Base-by-base conservation (phyloP, 2,888 invertebrate species). In the Gastracanthus pulcherrimus region DNA sequence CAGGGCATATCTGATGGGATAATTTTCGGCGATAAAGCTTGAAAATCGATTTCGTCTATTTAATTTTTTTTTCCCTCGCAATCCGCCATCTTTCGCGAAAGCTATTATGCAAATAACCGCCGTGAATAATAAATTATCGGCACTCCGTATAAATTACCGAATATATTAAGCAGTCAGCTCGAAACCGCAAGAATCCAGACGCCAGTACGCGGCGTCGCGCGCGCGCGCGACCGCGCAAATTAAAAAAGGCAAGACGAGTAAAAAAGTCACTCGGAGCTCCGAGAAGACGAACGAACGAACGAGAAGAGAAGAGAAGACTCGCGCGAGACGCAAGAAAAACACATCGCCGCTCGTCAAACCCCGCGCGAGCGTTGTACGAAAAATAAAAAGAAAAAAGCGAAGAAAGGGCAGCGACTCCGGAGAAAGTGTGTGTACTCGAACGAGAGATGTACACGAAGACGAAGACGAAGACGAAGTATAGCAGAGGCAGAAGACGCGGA, bases 391-490 rank as follows among this genome's bases (percentile, higher is more conserved):
- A 23, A n/a, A 58, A 58, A 11, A 11, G 7, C 31, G 36, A 51
- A 36, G 26, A 62, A 62, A 62, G 62, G n/a, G 7, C 62, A 19
- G n/a, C 60, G 11, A 31, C 26, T 60, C 29, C 23, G 48, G 19
- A n/a, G 48, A 48, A 48, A 48, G 6, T 38, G 38, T 38, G 38
- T 38, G 5, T 38, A n/a, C 45, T 45, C 45, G n/a, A 13, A 45
- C n/a, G n/a, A 45, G 6, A 45, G 45, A 13, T 13, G n/a, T 38
- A 38, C 13, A 38, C 4, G 85, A 87, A 87, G 89, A 89, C 89
- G 88, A 89, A 23, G 45, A 6, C 16, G 13, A 66, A 26, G 34
- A n/a, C 23, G 41, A 51, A 26, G 29, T 67, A 41, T 51, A 67
- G 58, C 55, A 69, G n/a, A n/a, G n/a, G n/a, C n/a, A n/a, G n/a